These are phyloP conservation scores for fruit fly (Drosophila melanogaster) DNA, from an alignment of 1,140 invertebrate species.

Conservation along the genomic window DNA sequence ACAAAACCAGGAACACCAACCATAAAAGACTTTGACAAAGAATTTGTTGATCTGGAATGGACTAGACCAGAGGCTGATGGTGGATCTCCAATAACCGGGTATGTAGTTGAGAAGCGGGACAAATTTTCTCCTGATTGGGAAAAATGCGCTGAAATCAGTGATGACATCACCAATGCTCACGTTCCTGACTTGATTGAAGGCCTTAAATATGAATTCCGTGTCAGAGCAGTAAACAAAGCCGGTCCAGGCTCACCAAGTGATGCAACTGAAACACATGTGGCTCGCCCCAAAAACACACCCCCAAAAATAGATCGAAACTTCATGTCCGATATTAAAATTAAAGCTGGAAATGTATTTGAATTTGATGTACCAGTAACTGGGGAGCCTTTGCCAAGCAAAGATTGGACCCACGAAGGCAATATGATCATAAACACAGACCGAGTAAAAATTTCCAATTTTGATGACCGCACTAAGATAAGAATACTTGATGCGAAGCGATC, in stretches of 20 bases:
- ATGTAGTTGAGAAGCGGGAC: constrained; percentile 98
- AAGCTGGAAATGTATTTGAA: constrained; percentile 96
- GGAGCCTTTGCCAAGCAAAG: constrained; percentile 96
- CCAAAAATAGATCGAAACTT: constrained; percentile 97
- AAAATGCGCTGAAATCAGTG: constrained; percentile 92
- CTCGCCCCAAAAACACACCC: constrained; percentile 94
- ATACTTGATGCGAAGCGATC: constrained; percentile 94
- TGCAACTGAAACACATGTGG: constrained; percentile 93
- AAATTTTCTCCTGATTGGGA: constrained; percentile 95
- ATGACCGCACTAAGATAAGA: constrained; percentile 94
- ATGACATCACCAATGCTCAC: constrained; percentile 92
- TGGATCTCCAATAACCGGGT: constrained; percentile 95
- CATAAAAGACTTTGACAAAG: constrained; percentile 95
- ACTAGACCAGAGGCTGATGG: constrained; percentile 93
- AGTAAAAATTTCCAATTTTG: constrained; percentile 92
- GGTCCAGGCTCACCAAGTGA: constrained; percentile 96
- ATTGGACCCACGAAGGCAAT: constrained; percentile 95
- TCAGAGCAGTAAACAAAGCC: constrained; percentile 97
- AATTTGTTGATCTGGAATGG: constrained; percentile 99
- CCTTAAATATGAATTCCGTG: constrained; percentile 96
- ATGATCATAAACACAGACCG: constrained; percentile 92
- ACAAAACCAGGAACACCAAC: constrained; percentile 94
- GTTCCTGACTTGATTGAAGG: constrained; percentile 96
- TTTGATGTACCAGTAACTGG: constrained; percentile 97
- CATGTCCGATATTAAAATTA: constrained; percentile 95